Base-by-base conservation (phyloP, 2,797 vertebrate species). In the Takifugu rubripes region DNA sequence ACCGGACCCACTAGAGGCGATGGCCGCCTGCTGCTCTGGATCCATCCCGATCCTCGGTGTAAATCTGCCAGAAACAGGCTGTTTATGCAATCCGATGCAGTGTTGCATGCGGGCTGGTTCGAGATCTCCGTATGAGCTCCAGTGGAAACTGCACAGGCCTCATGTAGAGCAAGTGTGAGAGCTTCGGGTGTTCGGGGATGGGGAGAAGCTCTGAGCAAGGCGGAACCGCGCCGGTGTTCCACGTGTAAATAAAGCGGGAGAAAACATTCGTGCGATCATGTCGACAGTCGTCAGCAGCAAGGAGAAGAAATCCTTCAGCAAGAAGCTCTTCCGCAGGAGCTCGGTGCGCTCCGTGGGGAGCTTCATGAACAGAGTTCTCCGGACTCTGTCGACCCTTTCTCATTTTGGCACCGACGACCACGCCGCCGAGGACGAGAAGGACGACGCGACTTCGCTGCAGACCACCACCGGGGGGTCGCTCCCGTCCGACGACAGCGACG, bases 271-370 rank as follows among this genome's bases (percentile, higher is more conserved):
- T 25, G 7, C 5, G 25, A 81, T 14, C 81, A 90, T 90, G 89
- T 87, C 89, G 57, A 88, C 86, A 78, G 85, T 83, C 75, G 85
- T 89, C 56, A 90, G 90, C 47, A 88, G 48, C 84, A 95, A 96
- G 90, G 94, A 98, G 92, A 96, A 94, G 83, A 93, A 97, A 84
- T 94, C 94, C 83, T 94, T 95, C 89, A 94, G 95, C 84, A 93
- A 94, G 81, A 94, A 94, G 80, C 93, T 97, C 70, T 94, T 95
- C 83, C 83, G 93, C 77, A 76, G 91, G 68, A 84, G 91, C 63
- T 92, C 94, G 5, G 92, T 93, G 45, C 92, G 94, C 71, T 94
- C 94, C 36, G 92, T 96, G 72, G 94, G 96, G 47, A 93, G 94
- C 81, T 93, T 98, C 56, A 94, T 97, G 93, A 97, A 94, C 92